phyloP scores from a whole-genome alignment of 1,140 invertebrate genomes.

The Elymnias hypermnestra region DNA sequence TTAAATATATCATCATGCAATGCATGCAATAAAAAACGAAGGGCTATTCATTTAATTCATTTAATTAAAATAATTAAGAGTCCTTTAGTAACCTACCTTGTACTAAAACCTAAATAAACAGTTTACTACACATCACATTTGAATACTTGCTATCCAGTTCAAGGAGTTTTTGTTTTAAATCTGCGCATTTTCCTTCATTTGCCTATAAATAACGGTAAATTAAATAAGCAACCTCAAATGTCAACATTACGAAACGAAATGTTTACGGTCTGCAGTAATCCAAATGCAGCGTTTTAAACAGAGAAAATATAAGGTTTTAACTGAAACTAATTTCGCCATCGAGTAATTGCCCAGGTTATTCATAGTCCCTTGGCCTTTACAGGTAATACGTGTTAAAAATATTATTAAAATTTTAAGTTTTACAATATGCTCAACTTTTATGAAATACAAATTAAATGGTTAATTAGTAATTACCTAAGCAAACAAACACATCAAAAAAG shows the following conservation, averaged over 20 bases:
- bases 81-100: conserved; percentile 27
- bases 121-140: conserved; percentile 34
- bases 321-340: too few species aligned
- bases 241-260: not conserved
- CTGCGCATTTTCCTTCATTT: conserved; percentile 1
- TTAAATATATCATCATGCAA: too few species aligned
- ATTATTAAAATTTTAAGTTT: too few species aligned
- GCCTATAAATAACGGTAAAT: not conserved
- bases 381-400: too few species aligned
- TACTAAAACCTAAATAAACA: conserved; percentile 48
- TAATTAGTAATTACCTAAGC: too few species aligned
- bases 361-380: too few species aligned
- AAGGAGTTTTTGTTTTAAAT: conserved; percentile 28
- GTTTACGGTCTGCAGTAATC: not conserved
- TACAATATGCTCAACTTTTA: too few species aligned
- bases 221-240: not conserved
- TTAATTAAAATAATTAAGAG: conserved; percentile 1
- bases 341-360: too few species aligned
- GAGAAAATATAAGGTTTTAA: too few species aligned
- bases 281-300: too few species aligned
- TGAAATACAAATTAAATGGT: too few species aligned
- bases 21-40: not conserved
- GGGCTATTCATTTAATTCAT: not conserved
- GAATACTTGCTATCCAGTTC: conserved; percentile 48
- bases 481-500: too few species aligned